A percentile compares a stretch with the other conserved stretches of the same genome.
Conservation (phyloP, 1,140 invertebrate species). For the Aphelenchoides fujianensis region DNA sequence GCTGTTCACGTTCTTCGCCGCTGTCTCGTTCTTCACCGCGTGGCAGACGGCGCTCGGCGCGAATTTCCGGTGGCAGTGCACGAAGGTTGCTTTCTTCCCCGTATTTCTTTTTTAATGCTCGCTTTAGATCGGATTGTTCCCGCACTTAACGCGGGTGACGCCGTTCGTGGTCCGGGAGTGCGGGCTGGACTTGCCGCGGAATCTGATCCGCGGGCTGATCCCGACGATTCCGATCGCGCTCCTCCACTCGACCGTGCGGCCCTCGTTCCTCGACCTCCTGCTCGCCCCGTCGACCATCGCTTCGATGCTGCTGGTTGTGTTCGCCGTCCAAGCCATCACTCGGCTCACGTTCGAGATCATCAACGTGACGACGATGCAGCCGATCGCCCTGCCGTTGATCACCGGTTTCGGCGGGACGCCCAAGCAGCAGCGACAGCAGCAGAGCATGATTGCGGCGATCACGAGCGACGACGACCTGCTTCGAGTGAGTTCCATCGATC, state of each 20-base stretch:
- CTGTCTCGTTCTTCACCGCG: constrained; percentile 1
- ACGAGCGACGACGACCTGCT: constrained; percentile 9
- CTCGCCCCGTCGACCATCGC: neutral
- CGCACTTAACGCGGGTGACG: neutral
- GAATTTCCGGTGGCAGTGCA: constrained; percentile 17
- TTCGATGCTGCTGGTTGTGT: neutral
- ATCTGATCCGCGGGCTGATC: neutral
- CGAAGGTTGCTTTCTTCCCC: too few species aligned
- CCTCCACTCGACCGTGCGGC: neutral
- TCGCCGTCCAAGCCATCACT: neutral
- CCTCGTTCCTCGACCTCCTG: constrained; percentile 10
- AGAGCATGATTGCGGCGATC: constrained; percentile 3
- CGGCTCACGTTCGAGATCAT: constrained; percentile 9
- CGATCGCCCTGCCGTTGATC: constrained; percentile 3
- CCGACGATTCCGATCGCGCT: neutral
- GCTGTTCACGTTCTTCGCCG: neutral
- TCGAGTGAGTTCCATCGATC: neutral
- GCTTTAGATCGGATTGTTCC: neutral
- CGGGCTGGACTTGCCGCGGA: neutral
- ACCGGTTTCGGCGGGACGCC: neutral
- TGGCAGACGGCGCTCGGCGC: constrained; percentile 12
- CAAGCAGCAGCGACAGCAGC: neutral
- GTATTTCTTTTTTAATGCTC: too few species aligned
- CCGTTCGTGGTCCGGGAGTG: neutral
- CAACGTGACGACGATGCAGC: constrained; percentile 11